Evolutionary conservation across 2,797 vertebrate species (phyloP), one percentile per base, ranked within the genome.

Genomic region (Poeciliopsis infans): DNA sequence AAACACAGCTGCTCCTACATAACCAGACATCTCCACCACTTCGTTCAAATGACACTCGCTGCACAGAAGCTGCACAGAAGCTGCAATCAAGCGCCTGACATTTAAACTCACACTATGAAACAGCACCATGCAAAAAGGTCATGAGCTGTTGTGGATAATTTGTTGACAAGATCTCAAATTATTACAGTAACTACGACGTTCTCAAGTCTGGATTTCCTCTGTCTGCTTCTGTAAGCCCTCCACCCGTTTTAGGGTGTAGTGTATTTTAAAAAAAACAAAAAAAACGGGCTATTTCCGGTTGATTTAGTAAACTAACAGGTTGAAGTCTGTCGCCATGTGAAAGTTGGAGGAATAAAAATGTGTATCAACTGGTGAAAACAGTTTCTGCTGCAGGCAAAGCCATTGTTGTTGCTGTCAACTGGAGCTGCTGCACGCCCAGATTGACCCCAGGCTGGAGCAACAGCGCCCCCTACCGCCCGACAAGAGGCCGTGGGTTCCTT

Each of bases 381-480:
- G 78, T 84, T 57, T 59, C 83, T 83, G 86, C 89, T 90, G 87
- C 90, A 90, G 87, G 80, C 84, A 59, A 55, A 74, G 83, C 81
- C 84, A 87, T 93, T 94, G 91, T 91, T 93, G 78, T 87, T 91
- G 89, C 90, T 87, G 90, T 93, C 85, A 92, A 87, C 83, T 75
- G 80, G 76, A 91, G 61, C 78, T 79, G 83, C 79, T 91, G 0
- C 74, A 80, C 81, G 86, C 90, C 82, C 74, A 72, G 76, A 78
- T 84, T 75, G 61, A 69, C 72, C 18, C 75, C 33, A 41, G 76
- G 78, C 87, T 92, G 92, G 90, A 94, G 78, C 94, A 87, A 95
- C 95, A 96, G 86, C 85, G 92, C 93, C 94, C 94, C 95, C 95
- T 95, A 89, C 90, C 90, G 95, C 87, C 87, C 41, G 0, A 15